Base-by-base conservation (phyloP, 1,140 invertebrate species). In the Drosophila fuyamai region DNA sequence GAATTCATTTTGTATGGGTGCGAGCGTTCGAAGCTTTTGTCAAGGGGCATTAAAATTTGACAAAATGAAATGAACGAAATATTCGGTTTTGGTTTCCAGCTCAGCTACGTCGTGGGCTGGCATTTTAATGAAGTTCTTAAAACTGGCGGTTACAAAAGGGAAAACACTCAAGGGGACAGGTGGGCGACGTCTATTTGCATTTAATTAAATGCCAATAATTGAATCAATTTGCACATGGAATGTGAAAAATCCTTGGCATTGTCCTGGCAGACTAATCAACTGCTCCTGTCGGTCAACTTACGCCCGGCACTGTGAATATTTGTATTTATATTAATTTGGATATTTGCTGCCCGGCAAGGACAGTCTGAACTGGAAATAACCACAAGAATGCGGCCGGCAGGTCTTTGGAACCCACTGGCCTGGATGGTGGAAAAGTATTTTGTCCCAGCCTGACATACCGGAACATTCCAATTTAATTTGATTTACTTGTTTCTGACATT, bases 161-260 rank as follows among this genome's bases (percentile, higher is more conserved):
- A 10, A 29, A 9, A 40, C 10, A 12, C 9, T n/a, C 3, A 18
- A 35, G 14, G 38, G 13, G 3, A 13, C 48, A 62, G 65, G 46
- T 76, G 60, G 36, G 35, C 58, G 43, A 54, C 67, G 65, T 55
- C 29, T 86, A 81, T 86, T 86, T 88, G 79, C 84, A 88, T 86
- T 88, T 88, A 86, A 86, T 86, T 86, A 86, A 86, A 86, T 80
- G 67, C 79, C 83, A 86, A 86, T 88, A 86, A 83, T 86, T 79
- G 84, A 86, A 83, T 86, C 84, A 86, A 83, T 89, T 88, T 88
- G 83, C 76, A 80, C 75, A 62, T 55, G 66, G 76, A 83, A 86
- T 88, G 79, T 83, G 56, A 66, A 86, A 82, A 86, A 88, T 86
- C 65, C 74, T 48, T 48, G 75, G 70, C 73, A 85, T 85, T 68